Percentiles rank a stretch among this genome's conserved stretches.
phyloP scores from a whole-genome alignment of 2,888 invertebrate genomes.

The Pasiphila rectangulata region DNA sequence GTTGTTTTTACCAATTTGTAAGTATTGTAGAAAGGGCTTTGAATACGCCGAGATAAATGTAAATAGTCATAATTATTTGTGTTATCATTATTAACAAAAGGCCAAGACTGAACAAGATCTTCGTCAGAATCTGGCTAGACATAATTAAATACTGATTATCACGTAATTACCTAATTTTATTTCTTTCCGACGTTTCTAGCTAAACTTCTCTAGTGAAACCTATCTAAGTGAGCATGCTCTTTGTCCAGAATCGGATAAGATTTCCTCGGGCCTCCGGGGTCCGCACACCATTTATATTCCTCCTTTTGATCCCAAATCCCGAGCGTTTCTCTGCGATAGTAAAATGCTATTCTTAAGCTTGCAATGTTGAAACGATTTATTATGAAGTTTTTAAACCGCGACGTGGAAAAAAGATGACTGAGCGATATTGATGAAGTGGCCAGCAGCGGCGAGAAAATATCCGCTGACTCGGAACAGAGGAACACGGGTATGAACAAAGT shows the following conservation, averaged over 20 bases:
- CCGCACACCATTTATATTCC: constrained; percentile 31
- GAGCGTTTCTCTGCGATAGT: constrained; percentile 23
- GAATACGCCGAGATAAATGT: no score
- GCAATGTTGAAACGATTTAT: constrained; percentile 29
- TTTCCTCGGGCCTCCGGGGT: constrained; percentile 18
- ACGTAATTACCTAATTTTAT: no score
- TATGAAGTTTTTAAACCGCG: constrained; percentile 29
- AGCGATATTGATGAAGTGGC: constrained; percentile 21
- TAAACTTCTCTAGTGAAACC: background rate
- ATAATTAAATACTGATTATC: no score
- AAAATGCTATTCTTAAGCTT: constrained; percentile 24
- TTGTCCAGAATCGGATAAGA: constrained; percentile 25
- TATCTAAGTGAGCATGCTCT: background rate
- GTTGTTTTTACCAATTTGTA: no score
- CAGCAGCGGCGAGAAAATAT: no score
- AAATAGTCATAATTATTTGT: no score
- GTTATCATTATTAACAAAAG: no score
- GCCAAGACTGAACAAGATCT: no score
- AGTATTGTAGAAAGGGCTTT: no score
- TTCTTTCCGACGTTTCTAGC: background rate
- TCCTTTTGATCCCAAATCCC: constrained; percentile 27
- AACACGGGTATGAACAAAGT: no score
- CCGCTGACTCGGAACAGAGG: no score
- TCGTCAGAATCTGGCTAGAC: no score
- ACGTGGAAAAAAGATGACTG: constrained; percentile 24